Evolutionary conservation across 2,113 vertebrate genomes (phyloP), one percentile per base, ranked within the genome.

Genomic region (Varanus salvator): DNA sequence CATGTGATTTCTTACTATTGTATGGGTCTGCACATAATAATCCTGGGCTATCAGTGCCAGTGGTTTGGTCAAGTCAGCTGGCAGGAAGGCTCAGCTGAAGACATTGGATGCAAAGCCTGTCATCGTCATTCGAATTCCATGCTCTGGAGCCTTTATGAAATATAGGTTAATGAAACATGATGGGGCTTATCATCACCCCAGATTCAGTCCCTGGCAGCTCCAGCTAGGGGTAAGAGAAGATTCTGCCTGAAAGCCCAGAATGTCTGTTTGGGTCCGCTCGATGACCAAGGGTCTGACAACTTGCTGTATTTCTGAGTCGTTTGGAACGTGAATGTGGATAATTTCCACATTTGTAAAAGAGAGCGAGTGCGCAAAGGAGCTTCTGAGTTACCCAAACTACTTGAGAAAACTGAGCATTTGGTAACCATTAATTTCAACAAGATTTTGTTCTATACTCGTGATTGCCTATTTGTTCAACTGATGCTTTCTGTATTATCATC

Each of bases 401-500:
- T 76, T 34, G 86, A 92, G 74, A 44, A 69, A 87, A 17, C 44
- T 68, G 31, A 80, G 29, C 29, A 34, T 80, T 31, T 54, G 29
- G 44, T 34, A 54, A 34, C 34, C 23, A 76, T 87, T 92, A 84
- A 84, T 93, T 89, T 84, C 92, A 81, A 90, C 64, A 2, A 0
- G 74, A 2, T 66, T 85, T 88, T 93, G 88, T 85, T 74, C 92
- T 89, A 75, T 91, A 86, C 88, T 93, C 82, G 74, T 15, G 25
- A 84, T 92, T 87, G 25, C 77, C 91, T 92, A 78, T 92, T 94
- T 93, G 93, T 94, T 94, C 93, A 89, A 90, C 77, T 91, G 91
- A 60, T 94, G 96, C 93, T 94, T 94, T 91, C 93, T 85, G 92
- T n/a, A 94, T 34, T 89, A 27, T 92, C 94, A 92, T 94, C 93